Conservation (phyloP, 2,797 vertebrate species). For the Podargus strigoides region DNA sequence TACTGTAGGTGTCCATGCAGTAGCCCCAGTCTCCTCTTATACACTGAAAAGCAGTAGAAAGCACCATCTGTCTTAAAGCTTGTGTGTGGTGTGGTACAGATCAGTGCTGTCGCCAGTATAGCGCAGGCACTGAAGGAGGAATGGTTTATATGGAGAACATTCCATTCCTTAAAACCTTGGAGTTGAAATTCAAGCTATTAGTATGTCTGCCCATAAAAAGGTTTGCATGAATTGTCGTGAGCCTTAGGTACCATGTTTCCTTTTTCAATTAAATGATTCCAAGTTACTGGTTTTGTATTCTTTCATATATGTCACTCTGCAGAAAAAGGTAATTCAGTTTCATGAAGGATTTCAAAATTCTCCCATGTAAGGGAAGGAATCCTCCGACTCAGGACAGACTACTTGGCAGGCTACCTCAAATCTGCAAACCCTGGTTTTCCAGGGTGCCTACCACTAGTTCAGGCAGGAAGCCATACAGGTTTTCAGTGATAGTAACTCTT, state of each 20-base stretch:
- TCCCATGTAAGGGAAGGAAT: not conserved
- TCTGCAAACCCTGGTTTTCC: not conserved
- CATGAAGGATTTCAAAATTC: constrained; percentile 28
- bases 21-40: not conserved
- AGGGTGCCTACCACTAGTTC: not conserved
- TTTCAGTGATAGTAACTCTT: not conserved
- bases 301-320: not conserved
- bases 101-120: not conserved
- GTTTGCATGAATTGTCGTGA: not conserved
- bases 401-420: not conserved
- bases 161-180: not conserved
- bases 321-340: constrained; percentile 39
- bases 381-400: not conserved
- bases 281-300: not conserved
- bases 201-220: not conserved
- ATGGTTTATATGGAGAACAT: not conserved
- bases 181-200: not conserved
- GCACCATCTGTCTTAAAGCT: not conserved
- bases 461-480: not conserved
- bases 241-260: not conserved
- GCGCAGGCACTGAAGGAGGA: not conserved
- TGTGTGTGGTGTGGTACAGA: not conserved
- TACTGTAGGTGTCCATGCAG: not conserved
- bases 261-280: not conserved
- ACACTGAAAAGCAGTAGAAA: not conserved